A percentile compares a stretch with the other conserved stretches of the same genome.
phyloP scores from a whole-genome alignment of 2,113 vertebrate genomes.

The Artemisiospiza belli region DNA sequence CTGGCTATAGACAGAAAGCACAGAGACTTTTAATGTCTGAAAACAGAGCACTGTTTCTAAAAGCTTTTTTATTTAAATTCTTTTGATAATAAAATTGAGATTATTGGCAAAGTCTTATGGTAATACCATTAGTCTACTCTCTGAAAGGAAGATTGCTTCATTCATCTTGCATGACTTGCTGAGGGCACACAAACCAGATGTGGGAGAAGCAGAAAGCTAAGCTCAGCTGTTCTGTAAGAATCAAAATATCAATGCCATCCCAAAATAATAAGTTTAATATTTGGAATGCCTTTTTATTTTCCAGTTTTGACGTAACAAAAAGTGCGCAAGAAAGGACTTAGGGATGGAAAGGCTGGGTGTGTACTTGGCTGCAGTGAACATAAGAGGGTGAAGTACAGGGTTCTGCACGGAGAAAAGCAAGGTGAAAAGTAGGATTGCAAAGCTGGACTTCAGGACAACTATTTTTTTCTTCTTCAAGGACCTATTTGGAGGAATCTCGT shows the following conservation, averaged over 20 bases:
- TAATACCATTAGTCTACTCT: not conserved
- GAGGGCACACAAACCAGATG: not conserved
- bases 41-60: not conserved
- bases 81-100: not conserved
- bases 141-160: not conserved
- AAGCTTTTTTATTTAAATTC: not conserved
- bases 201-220: not conserved
- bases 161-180: not conserved
- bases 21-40: not conserved
- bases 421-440: not conserved
- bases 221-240: not conserved
- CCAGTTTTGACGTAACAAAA: not conserved
- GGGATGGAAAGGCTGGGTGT: not conserved
- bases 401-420: not conserved
- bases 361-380: not conserved
- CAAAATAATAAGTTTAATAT: not conserved
- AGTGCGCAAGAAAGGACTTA: not conserved
- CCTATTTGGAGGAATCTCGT: not conserved
- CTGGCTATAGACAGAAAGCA: not conserved
- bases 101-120: not conserved
- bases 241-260: not conserved
- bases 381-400: not conserved
- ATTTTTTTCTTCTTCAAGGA: not conserved
- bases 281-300: not conserved
- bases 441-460: not conserved